phyloP scores from a whole-genome alignment of 2,797 vertebrate species.

The Lacerta bilineata region DNA sequence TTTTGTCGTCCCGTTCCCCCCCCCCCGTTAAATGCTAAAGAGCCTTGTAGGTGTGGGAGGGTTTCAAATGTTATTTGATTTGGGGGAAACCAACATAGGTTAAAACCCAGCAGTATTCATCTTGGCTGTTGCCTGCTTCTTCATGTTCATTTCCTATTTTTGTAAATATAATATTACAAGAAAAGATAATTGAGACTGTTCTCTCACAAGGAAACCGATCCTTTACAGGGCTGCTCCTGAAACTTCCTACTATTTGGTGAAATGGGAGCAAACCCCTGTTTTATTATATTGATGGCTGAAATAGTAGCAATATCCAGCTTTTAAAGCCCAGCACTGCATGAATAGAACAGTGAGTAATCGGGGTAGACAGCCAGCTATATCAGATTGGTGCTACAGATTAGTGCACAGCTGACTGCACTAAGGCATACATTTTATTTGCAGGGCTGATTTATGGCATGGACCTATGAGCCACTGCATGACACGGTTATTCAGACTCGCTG shows the following conservation, averaged over 20 bases:
- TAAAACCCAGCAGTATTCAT: background rate
- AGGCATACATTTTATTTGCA: background rate
- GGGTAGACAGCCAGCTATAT: background rate
- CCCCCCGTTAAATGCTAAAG: too few species aligned
- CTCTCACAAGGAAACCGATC: background rate
- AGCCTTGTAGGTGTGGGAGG: background rate
- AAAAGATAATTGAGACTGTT: background rate
- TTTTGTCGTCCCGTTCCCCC: background rate
- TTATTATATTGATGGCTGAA: background rate
- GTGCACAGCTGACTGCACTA: too few species aligned
- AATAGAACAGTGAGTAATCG: background rate
- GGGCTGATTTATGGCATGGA: background rate
- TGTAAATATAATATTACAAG: background rate
- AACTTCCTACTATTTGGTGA: too few species aligned
- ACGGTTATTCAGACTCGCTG: background rate
- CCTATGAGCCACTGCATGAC: background rate
- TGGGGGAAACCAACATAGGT: too few species aligned
- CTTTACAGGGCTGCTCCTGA: background rate
- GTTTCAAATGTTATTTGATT: background rate
- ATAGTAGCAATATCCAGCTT: background rate
- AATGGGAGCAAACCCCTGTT: background rate
- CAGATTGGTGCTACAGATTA: too few species aligned
- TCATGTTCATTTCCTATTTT: background rate
- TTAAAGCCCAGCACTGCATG: background rate
- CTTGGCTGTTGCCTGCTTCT: background rate